Percentiles rank a stretch among this genome's conserved stretches.
phyloP scores from a whole-genome alignment of 2,797 vertebrate species.

The Acrossocheilus wenchowensis region DNA sequence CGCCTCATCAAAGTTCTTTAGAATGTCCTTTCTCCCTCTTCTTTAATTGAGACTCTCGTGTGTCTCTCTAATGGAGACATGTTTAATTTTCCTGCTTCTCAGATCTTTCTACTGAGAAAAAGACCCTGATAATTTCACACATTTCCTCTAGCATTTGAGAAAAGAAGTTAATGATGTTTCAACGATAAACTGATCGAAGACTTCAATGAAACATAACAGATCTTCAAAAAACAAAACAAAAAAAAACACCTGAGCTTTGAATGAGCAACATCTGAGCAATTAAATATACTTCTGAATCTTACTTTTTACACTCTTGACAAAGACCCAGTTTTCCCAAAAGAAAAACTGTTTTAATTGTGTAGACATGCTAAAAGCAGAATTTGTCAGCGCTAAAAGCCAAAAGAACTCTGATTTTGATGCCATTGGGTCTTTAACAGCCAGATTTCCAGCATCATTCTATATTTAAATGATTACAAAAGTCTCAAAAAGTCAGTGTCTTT shows the following conservation, averaged over 20 bases:
- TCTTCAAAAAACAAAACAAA: not conserved
- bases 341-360: not conserved
- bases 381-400: not conserved
- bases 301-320: not conserved
- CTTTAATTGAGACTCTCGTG: not conserved
- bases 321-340: not conserved
- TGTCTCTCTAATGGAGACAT: not conserved
- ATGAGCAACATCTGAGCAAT: not conserved
- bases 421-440: not conserved
- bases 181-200: not conserved
- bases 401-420: not conserved
- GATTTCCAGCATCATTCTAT: not conserved
- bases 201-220: not conserved
- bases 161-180: not conserved
- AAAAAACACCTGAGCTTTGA: not conserved
- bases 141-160: not conserved
- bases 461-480: not conserved
- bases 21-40: not conserved
- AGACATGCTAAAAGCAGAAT: not conserved
- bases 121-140: not conserved
- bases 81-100: not conserved
- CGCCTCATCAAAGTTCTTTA: constrained; percentile 13
- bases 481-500: not conserved
- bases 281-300: not conserved
- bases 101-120: not conserved